A percentile compares a stretch with the other conserved stretches of the same genome.
Evolutionary conservation across 2,113 vertebrate species (phyloP).

Genomic region (Sylvia atricapilla): DNA sequence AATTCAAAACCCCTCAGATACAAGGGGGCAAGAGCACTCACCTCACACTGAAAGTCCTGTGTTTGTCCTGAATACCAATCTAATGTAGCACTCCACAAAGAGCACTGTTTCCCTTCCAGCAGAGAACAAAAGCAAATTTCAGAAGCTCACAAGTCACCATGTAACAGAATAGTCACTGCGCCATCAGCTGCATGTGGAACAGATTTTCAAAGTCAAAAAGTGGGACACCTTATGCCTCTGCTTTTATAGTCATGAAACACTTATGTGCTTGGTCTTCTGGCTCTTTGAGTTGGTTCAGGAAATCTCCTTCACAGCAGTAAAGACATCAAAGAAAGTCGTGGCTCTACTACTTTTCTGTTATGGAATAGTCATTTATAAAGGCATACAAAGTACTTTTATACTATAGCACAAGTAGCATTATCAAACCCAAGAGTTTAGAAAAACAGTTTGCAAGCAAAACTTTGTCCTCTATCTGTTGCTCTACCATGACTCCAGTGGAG

Average conservation of each 20-base stretch:
- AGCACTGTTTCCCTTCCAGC: neutral
- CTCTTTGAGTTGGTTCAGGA: neutral
- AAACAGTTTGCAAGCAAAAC: neutral
- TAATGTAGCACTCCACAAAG: neutral
- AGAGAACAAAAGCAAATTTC: neutral
- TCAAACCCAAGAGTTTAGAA: neutral
- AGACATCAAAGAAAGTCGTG: neutral
- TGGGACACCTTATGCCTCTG: neutral
- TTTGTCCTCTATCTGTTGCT: neutral
- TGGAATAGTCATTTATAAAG: neutral
- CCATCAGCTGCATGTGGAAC: neutral
- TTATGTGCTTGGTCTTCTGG: neutral
- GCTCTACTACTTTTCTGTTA: neutral
- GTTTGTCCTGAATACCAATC: neutral
- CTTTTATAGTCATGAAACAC: neutral
- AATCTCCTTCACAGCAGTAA: neutral
- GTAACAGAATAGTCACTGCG: neutral
- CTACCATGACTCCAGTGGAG: neutral
- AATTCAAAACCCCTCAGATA: neutral
- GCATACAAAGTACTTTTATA: neutral
- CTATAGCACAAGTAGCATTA: neutral
- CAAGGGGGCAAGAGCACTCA: neutral
- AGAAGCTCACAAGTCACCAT: neutral
- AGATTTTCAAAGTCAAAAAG: slow-evolving; percentile 10
- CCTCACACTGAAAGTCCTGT: neutral